These are phyloP conservation scores for Lutjanus argentimaculatus DNA, from an alignment of 2,797 vertebrate genomes.

Conservation along the genomic window DNA sequence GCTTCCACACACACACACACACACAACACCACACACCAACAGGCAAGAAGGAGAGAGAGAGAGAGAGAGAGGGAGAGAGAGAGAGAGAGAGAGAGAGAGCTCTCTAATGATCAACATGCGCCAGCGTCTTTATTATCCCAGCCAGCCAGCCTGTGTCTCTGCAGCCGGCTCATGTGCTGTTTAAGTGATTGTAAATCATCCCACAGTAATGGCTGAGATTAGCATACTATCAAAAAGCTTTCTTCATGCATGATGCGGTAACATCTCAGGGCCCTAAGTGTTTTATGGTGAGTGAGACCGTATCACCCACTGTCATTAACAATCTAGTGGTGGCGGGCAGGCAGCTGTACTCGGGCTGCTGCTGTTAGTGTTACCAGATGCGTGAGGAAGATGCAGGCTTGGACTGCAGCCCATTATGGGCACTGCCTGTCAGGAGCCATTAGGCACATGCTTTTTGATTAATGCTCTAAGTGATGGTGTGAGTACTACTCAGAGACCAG, in stretches of 20 bases:
- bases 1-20: constrained; percentile 50
- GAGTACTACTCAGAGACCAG: constrained; percentile 89
- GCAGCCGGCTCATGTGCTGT: constrained; percentile 67
- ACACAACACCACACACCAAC: too few relatives aligned
- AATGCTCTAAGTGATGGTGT: constrained; percentile 93
- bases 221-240: constrained; percentile 88
- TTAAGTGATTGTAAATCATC: constrained; percentile 86
- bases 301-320: constrained; percentile 74
- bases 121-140: constrained; percentile 81
- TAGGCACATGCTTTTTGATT: constrained; percentile 91
- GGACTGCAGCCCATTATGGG: constrained; percentile 86
- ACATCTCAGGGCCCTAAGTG: constrained; percentile 84
- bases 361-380: constrained; percentile 84
- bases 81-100: constrained; percentile 43
- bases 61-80: constrained; percentile 40
- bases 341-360: constrained; percentile 65
- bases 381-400: constrained; percentile 78
- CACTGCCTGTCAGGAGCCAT: constrained; percentile 92
- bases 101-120: constrained; percentile 81
- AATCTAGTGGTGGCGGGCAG: constrained; percentile 70
- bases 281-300: constrained; percentile 81
- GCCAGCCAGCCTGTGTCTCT: constrained; percentile 72
- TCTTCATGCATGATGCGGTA: constrained; percentile 83
- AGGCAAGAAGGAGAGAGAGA: constrained; percentile 27
- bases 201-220: constrained; percentile 83